Evolutionary conservation across 2,113 vertebrate genomes (phyloP).

Genomic region (Kobus ellipsiprymnus): DNA sequence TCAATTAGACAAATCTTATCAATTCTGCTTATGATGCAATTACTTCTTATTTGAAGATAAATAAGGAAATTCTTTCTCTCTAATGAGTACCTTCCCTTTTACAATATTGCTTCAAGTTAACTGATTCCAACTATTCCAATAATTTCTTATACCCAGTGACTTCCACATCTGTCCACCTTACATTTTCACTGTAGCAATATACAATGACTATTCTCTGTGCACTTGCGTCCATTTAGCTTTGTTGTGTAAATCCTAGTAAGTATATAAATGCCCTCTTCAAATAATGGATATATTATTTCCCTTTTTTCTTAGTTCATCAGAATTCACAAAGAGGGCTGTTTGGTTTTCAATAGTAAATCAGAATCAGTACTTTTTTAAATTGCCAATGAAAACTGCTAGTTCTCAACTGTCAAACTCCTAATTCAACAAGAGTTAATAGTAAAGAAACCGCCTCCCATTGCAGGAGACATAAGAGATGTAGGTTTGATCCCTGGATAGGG

Average conservation of each 20-base stretch:
- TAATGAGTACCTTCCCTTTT: neutral
- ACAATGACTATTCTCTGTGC: neutral
- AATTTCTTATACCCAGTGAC: neutral
- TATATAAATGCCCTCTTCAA: neutral
- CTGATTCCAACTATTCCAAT: neutral
- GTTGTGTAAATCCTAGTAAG: neutral
- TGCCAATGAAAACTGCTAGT: neutral
- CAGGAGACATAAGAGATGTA: too few relatives aligned
- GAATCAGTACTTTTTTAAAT: neutral
- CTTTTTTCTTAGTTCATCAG: neutral
- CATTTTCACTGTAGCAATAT: neutral
- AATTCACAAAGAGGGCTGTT: neutral
- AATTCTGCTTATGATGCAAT: neutral
- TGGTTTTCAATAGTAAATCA: slow-evolving; percentile 3
- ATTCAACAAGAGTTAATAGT: neutral
- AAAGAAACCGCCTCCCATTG: neutral
- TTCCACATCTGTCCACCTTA: neutral
- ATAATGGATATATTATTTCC: neutral
- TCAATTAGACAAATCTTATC: neutral
- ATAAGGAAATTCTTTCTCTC: neutral
- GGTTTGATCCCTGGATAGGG: too few relatives aligned
- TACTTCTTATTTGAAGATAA: neutral
- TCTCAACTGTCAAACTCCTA: neutral
- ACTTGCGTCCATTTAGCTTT: neutral
- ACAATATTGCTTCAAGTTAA: neutral